These are phyloP conservation scores for Papilio helenus DNA, from an alignment of 1,140 invertebrate species.

Conservation along the genomic window DNA sequence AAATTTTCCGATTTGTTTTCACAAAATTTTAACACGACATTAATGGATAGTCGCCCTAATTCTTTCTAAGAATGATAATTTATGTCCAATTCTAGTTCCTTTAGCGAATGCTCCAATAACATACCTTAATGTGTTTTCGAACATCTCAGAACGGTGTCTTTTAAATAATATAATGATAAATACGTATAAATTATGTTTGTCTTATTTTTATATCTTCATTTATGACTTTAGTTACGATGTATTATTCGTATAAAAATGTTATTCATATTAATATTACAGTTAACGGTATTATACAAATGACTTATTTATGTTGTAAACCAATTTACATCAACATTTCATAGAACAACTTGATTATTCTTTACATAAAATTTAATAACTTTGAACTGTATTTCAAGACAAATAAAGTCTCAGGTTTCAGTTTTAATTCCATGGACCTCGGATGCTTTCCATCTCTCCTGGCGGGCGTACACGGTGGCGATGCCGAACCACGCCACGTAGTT, in stretches of 20 bases:
- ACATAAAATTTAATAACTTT: not conserved
- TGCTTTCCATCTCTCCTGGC: conserved; percentile 96
- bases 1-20: conserved; percentile 48
- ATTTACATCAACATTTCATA: conserved; percentile 14
- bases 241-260: conserved; percentile 21
- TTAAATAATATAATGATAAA: conserved; percentile 38
- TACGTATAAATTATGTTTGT: conserved; percentile 34
- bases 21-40: conserved; percentile 39
- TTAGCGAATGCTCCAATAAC: conserved; percentile 36
- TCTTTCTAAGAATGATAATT: conserved; percentile 38
- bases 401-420: not conserved
- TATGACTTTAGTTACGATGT: conserved; percentile 22
- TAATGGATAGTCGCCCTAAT: conserved; percentile 42
- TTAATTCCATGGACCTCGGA: conserved; percentile 87
- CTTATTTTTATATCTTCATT: conserved; percentile 33
- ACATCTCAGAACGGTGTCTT: conserved; percentile 45
- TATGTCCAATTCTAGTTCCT: conserved; percentile 48
- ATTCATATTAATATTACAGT: conserved; percentile 32
- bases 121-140: conserved; percentile 29
- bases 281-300: conserved; percentile 30
- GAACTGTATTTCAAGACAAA: not conserved
- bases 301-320: not conserved
- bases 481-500: conserved; percentile 99
- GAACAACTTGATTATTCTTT: not conserved
- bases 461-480: conserved; percentile 98